These are phyloP conservation scores for Seladonia tumulorum DNA, from an alignment of 2,888 invertebrate species.

Conservation along the genomic window DNA sequence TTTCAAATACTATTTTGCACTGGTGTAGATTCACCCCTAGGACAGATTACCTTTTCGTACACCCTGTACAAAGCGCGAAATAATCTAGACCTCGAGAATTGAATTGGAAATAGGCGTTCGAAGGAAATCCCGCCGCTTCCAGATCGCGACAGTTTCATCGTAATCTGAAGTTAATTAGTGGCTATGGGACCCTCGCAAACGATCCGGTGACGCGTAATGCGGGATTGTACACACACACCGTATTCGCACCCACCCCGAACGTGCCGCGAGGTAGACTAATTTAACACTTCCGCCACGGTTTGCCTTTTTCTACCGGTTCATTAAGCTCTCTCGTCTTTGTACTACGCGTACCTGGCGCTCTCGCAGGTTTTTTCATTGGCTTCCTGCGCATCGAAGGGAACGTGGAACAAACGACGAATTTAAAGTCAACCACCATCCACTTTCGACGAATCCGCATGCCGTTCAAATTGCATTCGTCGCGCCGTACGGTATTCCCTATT, in stretches of 20 bases:
- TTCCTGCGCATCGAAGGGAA: background rate
- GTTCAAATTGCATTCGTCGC: background rate
- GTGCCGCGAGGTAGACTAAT: constrained; percentile 6
- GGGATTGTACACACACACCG: constrained; percentile 2
- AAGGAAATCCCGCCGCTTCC: background rate
- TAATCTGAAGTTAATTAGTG: background rate
- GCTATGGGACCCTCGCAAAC: background rate
- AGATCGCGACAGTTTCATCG: background rate
- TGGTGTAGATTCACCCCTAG: too few relatives aligned
- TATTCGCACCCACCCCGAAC: constrained; percentile 29
- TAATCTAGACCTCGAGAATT: background rate
- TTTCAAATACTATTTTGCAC: too few relatives aligned
- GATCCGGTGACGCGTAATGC: constrained; percentile 12
- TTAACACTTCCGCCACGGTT: constrained; percentile 38
- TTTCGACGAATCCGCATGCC: background rate
- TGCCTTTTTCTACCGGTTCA: constrained; percentile 39
- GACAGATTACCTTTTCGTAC: too few relatives aligned
- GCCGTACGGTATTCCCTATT: background rate
- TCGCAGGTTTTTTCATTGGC: background rate
- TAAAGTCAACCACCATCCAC: background rate
- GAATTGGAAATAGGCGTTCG: background rate
- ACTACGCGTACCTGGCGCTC: background rate
- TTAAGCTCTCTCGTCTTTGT: constrained; percentile 36
- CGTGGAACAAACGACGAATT: constrained; percentile 1
- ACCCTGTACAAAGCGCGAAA: background rate